Base-by-base conservation (phyloP, 2,113 vertebrate species). In the Arizona elegans region DNA sequence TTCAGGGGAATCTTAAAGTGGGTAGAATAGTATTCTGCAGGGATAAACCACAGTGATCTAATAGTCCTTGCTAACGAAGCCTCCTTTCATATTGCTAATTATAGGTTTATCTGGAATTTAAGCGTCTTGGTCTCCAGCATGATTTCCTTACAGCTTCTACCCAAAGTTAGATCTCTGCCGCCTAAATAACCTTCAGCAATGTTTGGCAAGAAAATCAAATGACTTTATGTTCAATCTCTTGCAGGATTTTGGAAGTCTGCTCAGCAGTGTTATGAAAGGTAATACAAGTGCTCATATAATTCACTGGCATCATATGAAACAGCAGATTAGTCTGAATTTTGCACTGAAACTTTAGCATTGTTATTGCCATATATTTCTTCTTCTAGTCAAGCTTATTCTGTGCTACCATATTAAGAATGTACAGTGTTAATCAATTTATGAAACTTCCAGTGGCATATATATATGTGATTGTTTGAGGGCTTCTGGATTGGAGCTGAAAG, bases 11-110 rank as follows among this genome's bases (percentile, higher is more conserved):
- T 50, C 53, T 58, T 43, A 11, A 24, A 50, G 65, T 50, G 52
- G 47, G 86, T 88, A 43, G 92, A 55, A 65, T 88, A 93, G 92
- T 53, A 81, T 53, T 88, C 21, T 70, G 85, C 91, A 29, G 11
- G 88, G 58, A n/a, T 88, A 56, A 85, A 52, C 17, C 53, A 81
- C 10, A 88, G 52, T 24, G 55, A 89, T 85, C 26, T 21, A 38
- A 12, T 12, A 65, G 3, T 19, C 50, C 53, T 81, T 81, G 33
- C 23, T 38, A 29, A 13, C 7, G 26, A 70, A 54, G 33, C 21
- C 7, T 86, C 38, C 33, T 50, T 90, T 90, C 88, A 90, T 17
- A 59, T 38, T 17, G 43, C 29, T 58, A 59, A 89, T 29, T 19
- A 21, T 29, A 58, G 11, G 8, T 81, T 47, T 91, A 53, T 15